A percentile compares a stretch with the other conserved stretches of the same genome.
phyloP scores from a whole-genome alignment of 2,113 vertebrate species.

The Genyomyrus donnyi region DNA sequence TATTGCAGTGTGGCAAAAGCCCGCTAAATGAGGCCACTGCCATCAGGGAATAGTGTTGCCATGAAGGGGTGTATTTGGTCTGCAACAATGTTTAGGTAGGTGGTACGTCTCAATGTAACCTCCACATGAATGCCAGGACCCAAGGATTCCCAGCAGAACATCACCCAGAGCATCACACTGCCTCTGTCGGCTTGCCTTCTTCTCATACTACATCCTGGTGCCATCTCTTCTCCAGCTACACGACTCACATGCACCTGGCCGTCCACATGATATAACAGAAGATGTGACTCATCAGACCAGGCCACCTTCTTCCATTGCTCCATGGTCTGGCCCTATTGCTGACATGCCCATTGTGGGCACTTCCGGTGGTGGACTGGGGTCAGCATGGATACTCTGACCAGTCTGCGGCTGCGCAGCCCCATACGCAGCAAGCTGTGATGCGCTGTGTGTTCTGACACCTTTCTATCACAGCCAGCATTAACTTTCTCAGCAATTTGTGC shows the following conservation, averaged over 20 bases:
- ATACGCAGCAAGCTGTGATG: not conserved
- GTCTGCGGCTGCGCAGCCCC: not conserved
- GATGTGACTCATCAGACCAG: too few relatives aligned
- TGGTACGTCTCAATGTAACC: not conserved
- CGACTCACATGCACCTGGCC: too few relatives aligned
- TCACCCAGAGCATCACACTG: not conserved
- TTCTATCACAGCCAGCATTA: not conserved
- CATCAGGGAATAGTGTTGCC: not conserved
- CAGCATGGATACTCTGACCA: not conserved
- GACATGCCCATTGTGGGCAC: not conserved
- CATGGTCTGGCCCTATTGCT: not conserved
- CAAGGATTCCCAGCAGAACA: not conserved
- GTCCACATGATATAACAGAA: too few relatives aligned
- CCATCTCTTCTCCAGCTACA: not conserved
- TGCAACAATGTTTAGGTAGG: not conserved
- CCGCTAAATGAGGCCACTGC: not conserved
- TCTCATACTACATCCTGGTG: too few relatives aligned
- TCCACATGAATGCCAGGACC: not conserved
- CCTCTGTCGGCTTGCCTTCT: not conserved
- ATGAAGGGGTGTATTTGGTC: not conserved
- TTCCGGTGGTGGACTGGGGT: not conserved
- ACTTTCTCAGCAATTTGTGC: not conserved
- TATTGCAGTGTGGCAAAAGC: not conserved
- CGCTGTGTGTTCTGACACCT: not conserved
- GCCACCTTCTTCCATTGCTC: too few relatives aligned